A percentile compares a stretch with the other conserved stretches of the same genome.
Evolutionary conservation across 2,888 invertebrate genomes (phyloP).

Genomic region (Stramonita haemastoma): DNA sequence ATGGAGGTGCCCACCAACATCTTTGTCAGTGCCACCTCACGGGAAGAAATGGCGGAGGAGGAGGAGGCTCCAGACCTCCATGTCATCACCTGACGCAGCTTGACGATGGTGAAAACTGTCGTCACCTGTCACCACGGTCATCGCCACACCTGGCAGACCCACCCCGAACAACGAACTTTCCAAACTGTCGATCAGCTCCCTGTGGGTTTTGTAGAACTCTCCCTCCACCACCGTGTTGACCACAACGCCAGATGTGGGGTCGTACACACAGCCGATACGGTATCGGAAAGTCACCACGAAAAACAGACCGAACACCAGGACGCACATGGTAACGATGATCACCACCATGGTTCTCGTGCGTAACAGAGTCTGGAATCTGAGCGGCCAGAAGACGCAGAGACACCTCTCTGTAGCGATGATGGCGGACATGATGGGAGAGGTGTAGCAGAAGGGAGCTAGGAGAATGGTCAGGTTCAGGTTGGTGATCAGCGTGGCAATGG

Average conservation of each 20-base stretch:
- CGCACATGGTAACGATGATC: background rate
- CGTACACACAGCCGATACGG: background rate
- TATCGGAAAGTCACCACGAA: background rate
- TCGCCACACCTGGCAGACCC: background rate
- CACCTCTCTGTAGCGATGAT: background rate
- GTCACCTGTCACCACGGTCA: background rate
- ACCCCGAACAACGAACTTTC: background rate
- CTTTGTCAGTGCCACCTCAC: background rate
- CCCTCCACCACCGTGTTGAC: background rate
- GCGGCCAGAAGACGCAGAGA: background rate
- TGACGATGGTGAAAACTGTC: background rate
- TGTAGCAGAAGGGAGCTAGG: background rate
- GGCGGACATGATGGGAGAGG: background rate
- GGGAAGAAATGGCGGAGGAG: background rate
- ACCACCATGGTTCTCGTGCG: background rate
- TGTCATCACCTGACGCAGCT: background rate
- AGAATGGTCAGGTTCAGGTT: background rate
- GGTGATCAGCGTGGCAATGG: background rate
- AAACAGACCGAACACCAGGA: background rate
- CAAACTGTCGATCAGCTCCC: background rate
- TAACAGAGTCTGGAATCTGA: background rate
- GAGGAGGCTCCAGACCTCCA: background rate
- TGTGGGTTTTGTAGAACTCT: background rate
- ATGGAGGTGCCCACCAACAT: slow-evolving; percentile 6
- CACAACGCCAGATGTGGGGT: background rate